Base-by-base conservation (phyloP, 2,888 invertebrate species). In the Drosophila falleni region DNA sequence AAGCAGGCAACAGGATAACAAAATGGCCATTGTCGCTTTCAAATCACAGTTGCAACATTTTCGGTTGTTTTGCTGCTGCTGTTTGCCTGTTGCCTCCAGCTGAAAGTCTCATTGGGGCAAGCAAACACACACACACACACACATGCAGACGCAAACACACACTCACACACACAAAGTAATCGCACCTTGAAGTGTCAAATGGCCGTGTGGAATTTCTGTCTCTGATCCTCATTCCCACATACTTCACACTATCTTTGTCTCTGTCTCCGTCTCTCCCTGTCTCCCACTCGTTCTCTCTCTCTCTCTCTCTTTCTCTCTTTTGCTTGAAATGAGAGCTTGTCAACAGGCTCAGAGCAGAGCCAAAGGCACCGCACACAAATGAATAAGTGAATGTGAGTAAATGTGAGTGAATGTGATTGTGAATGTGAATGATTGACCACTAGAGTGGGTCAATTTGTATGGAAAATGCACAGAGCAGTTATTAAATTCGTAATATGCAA, bases 171-270 rank as follows among this genome's bases (percentile, higher is more conserved):
- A 54, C 13, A 42, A 13, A 19, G 46, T 29, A 44, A 37, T 64
- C 53, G 65, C 64, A 61, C 60, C 70, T 72, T 59, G 60, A 68
- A 68, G 83, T 80, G 64, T 86, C 82, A 74, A 80, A 72, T 69
- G 60, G 15, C 49, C 49, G 51, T 63, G 35, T 66, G 73, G 35
- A 73, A 69, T 68, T 63, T 62, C 56, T 60, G 46, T 31, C 46
- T 8, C 55, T 50, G 49, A 42, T 53, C n/a, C n/a, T 5, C 26
- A 54, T 59, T 49, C 11, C 31, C 13, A 11, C 47, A 47, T 31
- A 3, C 29, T 49, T 15, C 10, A 5, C 16, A 19, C 44, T 33
- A 39, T 56, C 56, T 65, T 1, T 41, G 6, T 19, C 15, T 19
- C 26, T 15, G 41, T 62, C 54, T 61, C 15, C n/a, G n/a, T n/a